Conservation (phyloP, 2,113 vertebrate genomes). For the Mellivora capensis region DNA sequence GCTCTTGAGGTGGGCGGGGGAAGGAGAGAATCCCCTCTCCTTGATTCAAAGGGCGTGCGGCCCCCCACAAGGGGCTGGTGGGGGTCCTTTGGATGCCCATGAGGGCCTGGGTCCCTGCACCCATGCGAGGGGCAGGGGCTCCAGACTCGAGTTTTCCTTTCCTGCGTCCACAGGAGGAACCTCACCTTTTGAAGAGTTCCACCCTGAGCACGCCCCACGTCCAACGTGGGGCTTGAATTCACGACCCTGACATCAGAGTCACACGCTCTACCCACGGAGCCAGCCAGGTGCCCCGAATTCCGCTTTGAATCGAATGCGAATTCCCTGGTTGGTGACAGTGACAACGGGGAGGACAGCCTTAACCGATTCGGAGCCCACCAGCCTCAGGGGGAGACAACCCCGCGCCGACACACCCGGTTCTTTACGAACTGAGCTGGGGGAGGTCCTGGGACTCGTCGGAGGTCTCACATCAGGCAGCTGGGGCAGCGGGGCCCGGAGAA, state of each 20-base stretch:
- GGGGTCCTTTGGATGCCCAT: not conserved
- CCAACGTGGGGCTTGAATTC: not conserved
- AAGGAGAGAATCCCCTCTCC: not conserved
- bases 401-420: fast-evolving
- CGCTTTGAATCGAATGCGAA: not conserved
- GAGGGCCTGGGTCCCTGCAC: not conserved
- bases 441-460: fast-evolving
- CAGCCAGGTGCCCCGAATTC: not conserved
- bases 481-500: fast-evolving
- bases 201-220: not conserved
- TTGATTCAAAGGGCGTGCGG: slow-evolving; percentile 27
- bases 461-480: fast-evolving
- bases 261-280: not conserved
- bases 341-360: too few relatives aligned
- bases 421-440: not conserved
- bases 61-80: fast-evolving
- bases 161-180: fast-evolving
- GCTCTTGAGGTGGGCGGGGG: not conserved
- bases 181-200: fast-evolving
- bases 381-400: fast-evolving
- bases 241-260: not conserved
- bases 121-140: fast-evolving
- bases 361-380: too few relatives aligned
- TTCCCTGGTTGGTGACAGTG: not conserved
- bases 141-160: not conserved